Percentiles rank a stretch among this genome's conserved stretches.
These are phyloP conservation scores for Ursus arctos DNA, from an alignment of 2,113 vertebrate genomes.

Conservation along the genomic window DNA sequence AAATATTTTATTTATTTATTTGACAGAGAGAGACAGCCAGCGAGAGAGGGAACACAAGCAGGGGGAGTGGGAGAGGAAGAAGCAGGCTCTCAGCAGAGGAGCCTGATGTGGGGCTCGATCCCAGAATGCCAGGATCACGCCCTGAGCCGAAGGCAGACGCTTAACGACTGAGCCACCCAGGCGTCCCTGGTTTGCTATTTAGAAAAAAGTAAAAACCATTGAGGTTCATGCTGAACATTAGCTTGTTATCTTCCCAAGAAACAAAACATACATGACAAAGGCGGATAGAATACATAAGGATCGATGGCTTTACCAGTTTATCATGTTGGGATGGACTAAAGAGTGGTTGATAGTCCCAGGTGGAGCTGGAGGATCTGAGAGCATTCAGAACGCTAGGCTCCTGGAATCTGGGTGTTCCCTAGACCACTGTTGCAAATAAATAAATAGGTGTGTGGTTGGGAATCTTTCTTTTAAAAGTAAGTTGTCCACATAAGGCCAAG, in stretches of 20 bases:
- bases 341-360: not conserved
- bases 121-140: too few species aligned
- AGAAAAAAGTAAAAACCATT: not conserved
- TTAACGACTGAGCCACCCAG: too few species aligned
- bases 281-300: not conserved
- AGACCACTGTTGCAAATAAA: not conserved
- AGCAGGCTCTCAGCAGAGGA: too few species aligned
- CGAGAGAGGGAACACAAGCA: too few species aligned
- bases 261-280: not conserved
- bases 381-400: not conserved
- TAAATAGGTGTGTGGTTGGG: not conserved
- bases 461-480: not conserved
- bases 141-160: too few species aligned
- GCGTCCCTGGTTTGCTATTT: not conserved
- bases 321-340: not conserved
- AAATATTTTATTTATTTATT: too few species aligned
- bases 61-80: too few species aligned
- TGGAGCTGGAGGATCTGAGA: not conserved
- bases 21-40: too few species aligned
- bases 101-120: too few species aligned
- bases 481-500: not conserved
- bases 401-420: not conserved
- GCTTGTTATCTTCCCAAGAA: conserved; percentile 25
- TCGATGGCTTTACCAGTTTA: not conserved
- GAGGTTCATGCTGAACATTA: not conserved